Evolutionary conservation across 23 tunicate genomes (phyloP).

Genomic region (Botrylloides violaceus): DNA sequence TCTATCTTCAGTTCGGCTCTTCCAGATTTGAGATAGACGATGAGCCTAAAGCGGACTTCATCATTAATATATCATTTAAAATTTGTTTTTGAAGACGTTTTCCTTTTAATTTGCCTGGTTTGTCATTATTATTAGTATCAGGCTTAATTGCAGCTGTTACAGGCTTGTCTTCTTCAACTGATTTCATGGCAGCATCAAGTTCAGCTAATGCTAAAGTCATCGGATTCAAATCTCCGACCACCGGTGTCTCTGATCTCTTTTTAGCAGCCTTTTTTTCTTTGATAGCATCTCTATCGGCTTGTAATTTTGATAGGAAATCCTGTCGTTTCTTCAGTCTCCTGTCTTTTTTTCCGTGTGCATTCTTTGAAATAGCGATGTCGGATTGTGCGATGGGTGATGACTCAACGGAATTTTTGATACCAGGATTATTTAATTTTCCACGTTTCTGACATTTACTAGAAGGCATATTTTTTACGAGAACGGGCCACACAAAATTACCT

Average conservation of each 20-base stretch:
- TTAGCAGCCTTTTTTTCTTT: conserved; percentile 15
- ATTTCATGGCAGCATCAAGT: background rate
- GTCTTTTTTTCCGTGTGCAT: background rate
- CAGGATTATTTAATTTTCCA: no score
- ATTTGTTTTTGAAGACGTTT: background rate
- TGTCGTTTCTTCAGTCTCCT: conserved; percentile 10
- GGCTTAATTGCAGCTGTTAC: background rate
- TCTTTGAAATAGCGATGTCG: background rate
- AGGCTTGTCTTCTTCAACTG: background rate
- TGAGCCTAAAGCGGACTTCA: background rate
- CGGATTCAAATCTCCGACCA: conserved; percentile 23
- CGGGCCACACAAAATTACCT: no score
- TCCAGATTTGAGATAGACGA: background rate
- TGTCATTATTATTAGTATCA: background rate
- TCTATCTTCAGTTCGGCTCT: no score
- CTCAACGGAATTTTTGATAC: no score
- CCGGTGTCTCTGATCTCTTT: conserved; percentile 22
- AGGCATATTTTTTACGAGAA: no score
- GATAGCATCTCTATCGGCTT: background rate
- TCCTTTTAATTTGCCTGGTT: background rate
- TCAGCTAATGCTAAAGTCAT: conserved; percentile 15
- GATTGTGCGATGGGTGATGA: background rate
- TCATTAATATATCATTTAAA: background rate
- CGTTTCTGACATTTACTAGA: no score
- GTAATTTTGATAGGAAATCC: conserved; percentile 7